A percentile compares a stretch with the other conserved stretches of the same genome.
phyloP scores from a whole-genome alignment of 2,797 vertebrate species.

The Sternotherus odoratus region DNA sequence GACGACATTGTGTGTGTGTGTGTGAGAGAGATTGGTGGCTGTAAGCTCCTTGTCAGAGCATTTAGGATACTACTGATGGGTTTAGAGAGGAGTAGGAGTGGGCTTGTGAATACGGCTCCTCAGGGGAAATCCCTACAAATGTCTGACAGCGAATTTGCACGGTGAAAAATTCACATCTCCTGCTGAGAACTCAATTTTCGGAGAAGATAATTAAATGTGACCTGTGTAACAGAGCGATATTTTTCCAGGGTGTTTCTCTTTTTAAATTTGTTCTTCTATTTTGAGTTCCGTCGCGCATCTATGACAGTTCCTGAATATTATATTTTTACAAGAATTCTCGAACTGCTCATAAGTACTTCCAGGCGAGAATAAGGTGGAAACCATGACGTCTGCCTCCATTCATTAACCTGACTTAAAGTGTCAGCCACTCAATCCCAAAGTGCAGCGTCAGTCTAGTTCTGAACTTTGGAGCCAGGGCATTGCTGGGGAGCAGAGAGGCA shows the following conservation, averaged over 20 bases:
- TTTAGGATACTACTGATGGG: neutral
- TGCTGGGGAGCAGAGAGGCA: neutral
- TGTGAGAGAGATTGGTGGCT: fast-evolving
- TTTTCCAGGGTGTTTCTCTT: slow-evolving; percentile 33
- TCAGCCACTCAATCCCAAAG: neutral
- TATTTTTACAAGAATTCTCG: neutral
- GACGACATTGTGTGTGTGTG: fast-evolving
- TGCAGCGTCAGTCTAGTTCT: neutral
- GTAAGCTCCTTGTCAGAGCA: fast-evolving
- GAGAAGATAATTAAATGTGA: slow-evolving; percentile 60
- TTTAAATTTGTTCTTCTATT: slow-evolving; percentile 11
- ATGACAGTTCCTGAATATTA: fast-evolving
- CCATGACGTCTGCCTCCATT: neutral
- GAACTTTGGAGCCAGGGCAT: neutral
- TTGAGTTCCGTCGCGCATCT: neutral
- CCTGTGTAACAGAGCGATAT: neutral
- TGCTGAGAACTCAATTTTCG: slow-evolving; percentile 53
- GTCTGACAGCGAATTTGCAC: slow-evolving; percentile 44
- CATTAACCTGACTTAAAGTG: neutral
- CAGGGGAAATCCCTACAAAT: slow-evolving; percentile 3
- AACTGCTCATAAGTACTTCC: neutral
- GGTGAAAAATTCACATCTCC: slow-evolving; percentile 41
- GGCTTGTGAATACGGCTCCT: neutral
- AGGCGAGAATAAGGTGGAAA: neutral
- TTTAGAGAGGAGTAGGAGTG: neutral